Percentiles rank a stretch among this genome's conserved stretches.
Evolutionary conservation across 2,888 invertebrate species (phyloP).

Genomic region (Ornithoptera priamus): DNA sequence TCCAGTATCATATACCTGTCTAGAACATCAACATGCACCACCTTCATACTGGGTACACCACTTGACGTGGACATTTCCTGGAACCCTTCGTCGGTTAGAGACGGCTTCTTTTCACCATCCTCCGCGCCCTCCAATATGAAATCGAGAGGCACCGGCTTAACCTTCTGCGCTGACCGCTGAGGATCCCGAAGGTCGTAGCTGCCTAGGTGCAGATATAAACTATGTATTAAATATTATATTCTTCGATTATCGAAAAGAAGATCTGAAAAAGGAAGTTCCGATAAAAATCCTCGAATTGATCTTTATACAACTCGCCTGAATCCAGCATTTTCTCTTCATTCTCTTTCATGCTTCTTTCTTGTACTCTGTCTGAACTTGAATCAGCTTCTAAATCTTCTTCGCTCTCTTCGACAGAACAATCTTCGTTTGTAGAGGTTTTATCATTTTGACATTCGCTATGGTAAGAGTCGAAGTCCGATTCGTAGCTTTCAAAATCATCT

Average conservation of each 20-base stretch:
- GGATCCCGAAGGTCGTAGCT: slow-evolving; percentile 65
- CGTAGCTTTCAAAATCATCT: slow-evolving; percentile 77
- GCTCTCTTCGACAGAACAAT: background rate
- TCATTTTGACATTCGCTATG: slow-evolving; percentile 46
- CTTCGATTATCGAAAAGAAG: background rate
- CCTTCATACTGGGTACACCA: slow-evolving; percentile 56
- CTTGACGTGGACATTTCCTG: slow-evolving; percentile 69
- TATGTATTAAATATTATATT: background rate
- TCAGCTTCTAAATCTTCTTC: slow-evolving; percentile 31
- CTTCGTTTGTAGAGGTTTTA: slow-evolving; percentile 10
- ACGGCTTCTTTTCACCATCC: slow-evolving; percentile 48
- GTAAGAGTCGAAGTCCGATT: slow-evolving; percentile 74
- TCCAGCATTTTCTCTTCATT: slow-evolving; percentile 70
- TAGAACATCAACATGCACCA: slow-evolving; percentile 52
- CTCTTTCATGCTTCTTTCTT: slow-evolving; percentile 42
- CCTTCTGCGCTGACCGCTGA: slow-evolving; percentile 51
- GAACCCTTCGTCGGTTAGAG: slow-evolving; percentile 68
- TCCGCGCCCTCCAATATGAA: slow-evolving; percentile 58
- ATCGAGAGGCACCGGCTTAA: slow-evolving; percentile 49
- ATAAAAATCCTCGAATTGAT: no score
- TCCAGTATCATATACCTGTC: slow-evolving; percentile 49
- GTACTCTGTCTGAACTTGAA: slow-evolving; percentile 30
- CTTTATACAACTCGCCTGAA: slow-evolving; percentile 49
- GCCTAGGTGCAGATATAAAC: slow-evolving; percentile 41
- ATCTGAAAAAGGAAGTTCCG: background rate